A percentile compares a stretch with the other conserved stretches of the same genome.
These are phyloP conservation scores for Caenorhabditis virilis DNA, from an alignment of 2,888 invertebrate genomes.

Conservation along the genomic window DNA sequence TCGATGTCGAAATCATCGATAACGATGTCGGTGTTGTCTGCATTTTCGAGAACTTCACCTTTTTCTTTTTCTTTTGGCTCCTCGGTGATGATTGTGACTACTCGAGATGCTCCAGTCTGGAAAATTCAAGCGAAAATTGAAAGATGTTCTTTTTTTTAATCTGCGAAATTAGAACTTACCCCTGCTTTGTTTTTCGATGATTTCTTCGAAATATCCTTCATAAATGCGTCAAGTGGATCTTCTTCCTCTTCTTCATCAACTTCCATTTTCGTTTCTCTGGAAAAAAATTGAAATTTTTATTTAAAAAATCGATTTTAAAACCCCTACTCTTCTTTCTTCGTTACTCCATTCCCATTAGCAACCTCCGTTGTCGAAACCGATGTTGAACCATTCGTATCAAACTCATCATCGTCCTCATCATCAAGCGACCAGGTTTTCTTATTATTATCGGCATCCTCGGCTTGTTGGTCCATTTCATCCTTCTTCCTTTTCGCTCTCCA, in stretches of 20 bases:
- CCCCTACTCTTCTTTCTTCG: too few species aligned
- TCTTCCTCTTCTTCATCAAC: conserved; percentile 78
- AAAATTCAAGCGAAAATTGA: neutral
- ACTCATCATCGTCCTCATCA: conserved; percentile 77
- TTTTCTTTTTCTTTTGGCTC: conserved; percentile 72
- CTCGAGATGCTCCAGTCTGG: conserved; percentile 7
- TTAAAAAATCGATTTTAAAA: too few species aligned
- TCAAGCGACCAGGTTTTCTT: conserved; percentile 90
- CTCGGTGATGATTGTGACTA: conserved; percentile 36
- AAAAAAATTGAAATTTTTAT: neutral
- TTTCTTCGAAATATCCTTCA: conserved; percentile 74
- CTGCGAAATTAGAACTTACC: conserved; percentile 1
- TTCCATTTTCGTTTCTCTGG: conserved; percentile 20
- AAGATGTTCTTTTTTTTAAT: neutral
- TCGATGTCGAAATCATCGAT: conserved; percentile 66
- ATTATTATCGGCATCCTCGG: conserved; percentile 10
- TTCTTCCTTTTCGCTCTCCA: conserved; percentile 44
- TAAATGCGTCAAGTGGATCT: conserved; percentile 95
- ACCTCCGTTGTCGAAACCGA: too few species aligned
- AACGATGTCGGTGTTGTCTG: conserved; percentile 84
- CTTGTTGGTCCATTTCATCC: conserved; percentile 24
- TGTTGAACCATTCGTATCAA: neutral
- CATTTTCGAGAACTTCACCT: conserved; percentile 97
- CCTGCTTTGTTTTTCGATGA: conserved; percentile 3
- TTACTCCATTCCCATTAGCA: too few species aligned